phyloP scores from a whole-genome alignment of 2,888 invertebrate species.

The Melipona beecheii region DNA sequence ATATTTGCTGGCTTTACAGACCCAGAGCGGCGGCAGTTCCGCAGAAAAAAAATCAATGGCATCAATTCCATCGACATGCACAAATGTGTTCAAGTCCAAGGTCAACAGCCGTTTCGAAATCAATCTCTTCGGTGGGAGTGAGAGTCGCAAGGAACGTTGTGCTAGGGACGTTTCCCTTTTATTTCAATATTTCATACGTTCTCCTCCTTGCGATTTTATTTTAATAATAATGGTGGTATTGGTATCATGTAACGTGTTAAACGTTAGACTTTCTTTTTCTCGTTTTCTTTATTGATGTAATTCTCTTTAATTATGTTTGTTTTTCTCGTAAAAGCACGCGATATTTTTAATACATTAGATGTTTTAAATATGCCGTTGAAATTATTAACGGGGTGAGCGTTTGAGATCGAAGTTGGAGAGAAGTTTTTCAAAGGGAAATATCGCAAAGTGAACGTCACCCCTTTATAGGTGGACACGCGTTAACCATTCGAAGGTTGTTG shows the following conservation, averaged over 20 bases:
- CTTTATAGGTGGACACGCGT: conserved; percentile 8
- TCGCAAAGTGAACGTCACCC: conserved; percentile 16
- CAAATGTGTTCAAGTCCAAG: conserved; percentile 64
- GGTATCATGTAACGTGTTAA: not conserved
- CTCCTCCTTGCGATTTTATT: not conserved
- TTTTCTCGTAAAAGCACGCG: not conserved
- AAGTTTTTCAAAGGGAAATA: conserved; percentile 26
- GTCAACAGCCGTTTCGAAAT: conserved; percentile 60
- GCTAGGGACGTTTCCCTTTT: conserved; percentile 20
- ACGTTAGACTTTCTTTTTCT: too few relatives aligned
- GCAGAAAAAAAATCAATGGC: conserved; percentile 41
- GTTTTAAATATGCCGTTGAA: conserved; percentile 4
- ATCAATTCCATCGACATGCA: conserved; percentile 45
- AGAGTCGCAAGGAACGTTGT: not conserved
- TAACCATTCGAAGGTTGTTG: conserved; percentile 34
- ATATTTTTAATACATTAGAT: not conserved
- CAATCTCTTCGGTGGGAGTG: conserved; percentile 22
- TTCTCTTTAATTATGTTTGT: not conserved
- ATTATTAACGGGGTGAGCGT: conserved; percentile 5
- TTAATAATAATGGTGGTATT: not conserved
- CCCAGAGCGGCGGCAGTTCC: not conserved
- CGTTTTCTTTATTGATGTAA: not conserved
- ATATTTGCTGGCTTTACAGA: not conserved
- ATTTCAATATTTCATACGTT: conserved; percentile 19
- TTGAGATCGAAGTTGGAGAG: conserved; percentile 6